Conservation (phyloP, 2,888 invertebrate genomes). For the Luffia ferchaultella region DNA sequence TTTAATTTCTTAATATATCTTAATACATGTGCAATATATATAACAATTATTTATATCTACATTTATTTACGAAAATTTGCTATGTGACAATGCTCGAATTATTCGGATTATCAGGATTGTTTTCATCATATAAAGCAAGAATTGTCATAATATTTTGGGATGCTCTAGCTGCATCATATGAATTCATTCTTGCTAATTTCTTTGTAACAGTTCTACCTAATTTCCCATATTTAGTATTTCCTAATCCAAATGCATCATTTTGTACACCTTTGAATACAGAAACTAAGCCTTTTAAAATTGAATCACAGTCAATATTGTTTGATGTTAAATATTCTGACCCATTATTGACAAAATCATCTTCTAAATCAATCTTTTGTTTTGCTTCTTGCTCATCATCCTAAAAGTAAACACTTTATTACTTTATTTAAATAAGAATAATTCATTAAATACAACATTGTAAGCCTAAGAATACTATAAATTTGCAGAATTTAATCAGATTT, state of each 20-base stretch:
- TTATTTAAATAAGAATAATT: not conserved
- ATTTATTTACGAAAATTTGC: too few species aligned
- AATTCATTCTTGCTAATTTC: slow-evolving; percentile 35
- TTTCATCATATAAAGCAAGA: slow-evolving; percentile 37
- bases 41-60: too few species aligned
- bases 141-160: slow-evolving; percentile 41
- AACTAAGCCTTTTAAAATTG: slow-evolving; percentile 27
- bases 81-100: slow-evolving; percentile 18
- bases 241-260: slow-evolving; percentile 37
- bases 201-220: slow-evolving; percentile 33
- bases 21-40: too few species aligned
- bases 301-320: not conserved
- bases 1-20: too few species aligned
- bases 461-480: too few species aligned
- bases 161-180: slow-evolving; percentile 36
- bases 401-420: not conserved
- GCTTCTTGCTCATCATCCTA: not conserved
- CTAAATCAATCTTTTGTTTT: not conserved
- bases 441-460: not conserved
- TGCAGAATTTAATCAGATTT: too few species aligned
- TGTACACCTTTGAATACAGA: slow-evolving; percentile 37
- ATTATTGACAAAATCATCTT: not conserved
- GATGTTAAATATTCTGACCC: not conserved
- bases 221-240: slow-evolving; percentile 31
- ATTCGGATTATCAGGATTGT: slow-evolving; percentile 46